Percentiles rank a stretch among this genome's conserved stretches.
phyloP scores from a whole-genome alignment of 2,113 vertebrate species.

The Esox niger region DNA sequence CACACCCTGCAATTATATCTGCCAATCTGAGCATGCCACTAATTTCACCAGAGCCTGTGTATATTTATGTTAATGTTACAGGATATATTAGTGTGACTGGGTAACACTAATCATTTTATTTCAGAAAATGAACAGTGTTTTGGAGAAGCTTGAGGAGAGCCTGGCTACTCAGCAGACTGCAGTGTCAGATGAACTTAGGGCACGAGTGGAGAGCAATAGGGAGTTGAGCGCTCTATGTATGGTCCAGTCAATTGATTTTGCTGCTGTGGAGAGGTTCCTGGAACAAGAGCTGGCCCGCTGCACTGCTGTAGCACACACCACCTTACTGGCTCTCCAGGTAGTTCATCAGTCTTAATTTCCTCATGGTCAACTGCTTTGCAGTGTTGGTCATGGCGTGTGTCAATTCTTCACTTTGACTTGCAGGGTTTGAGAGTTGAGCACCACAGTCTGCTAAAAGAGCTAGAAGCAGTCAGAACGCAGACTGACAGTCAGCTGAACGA shows the following conservation, averaged over 20 bases:
- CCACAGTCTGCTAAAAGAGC: neutral
- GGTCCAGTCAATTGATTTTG: neutral
- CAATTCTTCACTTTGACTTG: neutral
- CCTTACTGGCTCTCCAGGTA: conserved; percentile 44
- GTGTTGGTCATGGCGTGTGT: neutral
- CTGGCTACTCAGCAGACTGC: conserved; percentile 2
- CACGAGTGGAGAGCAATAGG: conserved; percentile 14
- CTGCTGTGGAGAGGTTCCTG: conserved; percentile 36
- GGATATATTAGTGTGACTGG: too few species aligned
- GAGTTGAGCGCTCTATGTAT: conserved; percentile 14
- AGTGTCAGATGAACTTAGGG: conserved; percentile 29
- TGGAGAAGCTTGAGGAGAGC: conserved; percentile 37
- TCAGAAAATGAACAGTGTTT: conserved; percentile 51
- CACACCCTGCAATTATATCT: too few species aligned
- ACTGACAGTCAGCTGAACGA: conserved; percentile 32
- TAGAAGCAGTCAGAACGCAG: conserved; percentile 37
- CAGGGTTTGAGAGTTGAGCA: conserved; percentile 32
- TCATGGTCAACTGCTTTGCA: neutral
- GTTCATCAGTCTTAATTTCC: neutral
- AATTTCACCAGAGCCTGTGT: too few species aligned
- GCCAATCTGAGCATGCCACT: too few species aligned
- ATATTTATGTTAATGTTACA: too few species aligned
- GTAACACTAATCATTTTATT: neutral
- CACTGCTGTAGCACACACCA: neutral
- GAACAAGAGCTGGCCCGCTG: conserved; percentile 24